These are phyloP conservation scores for Anagrus nilaparvatae DNA, from an alignment of 1,140 invertebrate species.

Conservation along the genomic window DNA sequence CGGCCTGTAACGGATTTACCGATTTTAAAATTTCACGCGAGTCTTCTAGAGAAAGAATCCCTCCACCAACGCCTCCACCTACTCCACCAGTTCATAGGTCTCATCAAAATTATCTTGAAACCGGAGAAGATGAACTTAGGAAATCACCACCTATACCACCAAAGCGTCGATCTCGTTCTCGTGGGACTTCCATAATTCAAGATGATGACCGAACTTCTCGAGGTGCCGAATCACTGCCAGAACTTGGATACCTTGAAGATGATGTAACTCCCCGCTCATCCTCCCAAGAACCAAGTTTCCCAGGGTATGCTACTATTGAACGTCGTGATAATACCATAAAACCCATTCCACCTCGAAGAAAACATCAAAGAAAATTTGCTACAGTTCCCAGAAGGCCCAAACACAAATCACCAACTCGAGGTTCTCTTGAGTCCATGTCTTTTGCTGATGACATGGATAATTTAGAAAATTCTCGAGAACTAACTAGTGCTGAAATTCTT, in stretches of 20 bases:
- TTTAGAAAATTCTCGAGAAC: constrained; percentile 44
- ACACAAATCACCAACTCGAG: too few species aligned
- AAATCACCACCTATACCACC: constrained; percentile 32
- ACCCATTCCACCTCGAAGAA: constrained; percentile 46
- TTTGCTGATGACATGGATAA: constrained; percentile 46
- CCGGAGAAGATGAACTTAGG: too few species aligned
- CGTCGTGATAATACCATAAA: constrained; percentile 46
- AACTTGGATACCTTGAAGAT: constrained; percentile 25
- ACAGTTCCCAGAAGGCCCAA: constrained; percentile 31
- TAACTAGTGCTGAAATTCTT: constrained; percentile 59
- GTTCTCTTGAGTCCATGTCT: constrained; percentile 44
- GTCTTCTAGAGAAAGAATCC: neutral
- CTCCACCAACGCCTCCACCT: constrained; percentile 12
- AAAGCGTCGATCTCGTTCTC: constrained; percentile 41
- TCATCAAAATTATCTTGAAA: too few species aligned
- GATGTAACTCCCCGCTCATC: constrained; percentile 21
- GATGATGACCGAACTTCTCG: constrained; percentile 61
- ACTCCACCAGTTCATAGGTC: neutral
- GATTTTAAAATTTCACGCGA: too few species aligned
- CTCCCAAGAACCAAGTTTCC: constrained; percentile 26
- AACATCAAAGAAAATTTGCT: constrained; percentile 41
- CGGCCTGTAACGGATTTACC: constrained; percentile 27
- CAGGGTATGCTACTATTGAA: constrained; percentile 59
- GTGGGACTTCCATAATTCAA: constrained; percentile 45
- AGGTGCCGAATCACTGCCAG: constrained; percentile 54